Percentiles rank a stretch among this genome's conserved stretches.
phyloP scores from a whole-genome alignment of 2,797 vertebrate species.

The Picus viridis region DNA sequence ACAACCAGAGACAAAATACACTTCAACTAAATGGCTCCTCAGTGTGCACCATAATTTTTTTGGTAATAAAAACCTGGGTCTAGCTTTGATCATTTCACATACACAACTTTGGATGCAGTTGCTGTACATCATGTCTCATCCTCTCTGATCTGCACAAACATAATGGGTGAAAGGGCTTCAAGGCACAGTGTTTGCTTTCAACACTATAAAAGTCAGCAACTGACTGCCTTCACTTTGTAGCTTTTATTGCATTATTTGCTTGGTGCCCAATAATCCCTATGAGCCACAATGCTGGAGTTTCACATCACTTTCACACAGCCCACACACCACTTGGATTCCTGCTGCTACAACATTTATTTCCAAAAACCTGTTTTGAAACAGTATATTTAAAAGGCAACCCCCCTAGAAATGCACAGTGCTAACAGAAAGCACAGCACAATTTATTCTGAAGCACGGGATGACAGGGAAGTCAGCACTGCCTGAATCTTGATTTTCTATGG shows the following conservation, averaged over 20 bases:
- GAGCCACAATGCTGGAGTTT: constrained; percentile 7
- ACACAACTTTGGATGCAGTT: not conserved
- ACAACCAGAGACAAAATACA: not conserved
- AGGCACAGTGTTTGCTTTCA: not conserved
- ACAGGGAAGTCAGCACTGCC: not conserved
- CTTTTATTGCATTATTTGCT: not conserved
- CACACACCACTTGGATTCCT: constrained; percentile 41
- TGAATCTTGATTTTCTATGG: not conserved
- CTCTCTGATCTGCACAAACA: not conserved
- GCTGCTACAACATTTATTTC: constrained; percentile 32
- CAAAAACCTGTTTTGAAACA: constrained; percentile 23
- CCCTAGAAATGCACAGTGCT: not conserved
- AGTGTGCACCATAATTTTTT: not conserved
- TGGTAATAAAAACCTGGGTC: not conserved
- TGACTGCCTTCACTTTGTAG: not conserved
- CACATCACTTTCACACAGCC: constrained; percentile 45
- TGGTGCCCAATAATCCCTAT: not conserved
- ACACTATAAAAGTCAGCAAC: not conserved
- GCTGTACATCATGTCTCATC: not conserved
- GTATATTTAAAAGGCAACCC: constrained; percentile 2
- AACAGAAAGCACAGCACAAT: not conserved
- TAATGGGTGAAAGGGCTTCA: not conserved
- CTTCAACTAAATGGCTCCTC: not conserved
- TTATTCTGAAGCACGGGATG: not conserved
- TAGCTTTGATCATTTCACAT: not conserved